phyloP scores from a whole-genome alignment of 2,113 vertebrate genomes.

The Neolamprologus devosi region DNA sequence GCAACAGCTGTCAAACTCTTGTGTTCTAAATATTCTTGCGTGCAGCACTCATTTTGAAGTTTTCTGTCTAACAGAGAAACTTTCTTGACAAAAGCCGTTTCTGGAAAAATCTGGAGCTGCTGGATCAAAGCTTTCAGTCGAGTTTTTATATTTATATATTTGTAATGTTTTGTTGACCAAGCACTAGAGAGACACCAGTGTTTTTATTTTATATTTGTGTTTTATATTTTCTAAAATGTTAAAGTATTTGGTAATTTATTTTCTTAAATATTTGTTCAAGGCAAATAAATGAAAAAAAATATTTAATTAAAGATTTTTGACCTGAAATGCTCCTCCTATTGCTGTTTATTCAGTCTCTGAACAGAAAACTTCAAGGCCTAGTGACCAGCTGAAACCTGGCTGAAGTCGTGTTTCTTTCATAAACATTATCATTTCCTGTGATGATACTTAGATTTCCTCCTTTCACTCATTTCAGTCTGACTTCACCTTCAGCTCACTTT shows the following conservation, averaged over 20 bases:
- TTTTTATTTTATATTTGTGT: neutral
- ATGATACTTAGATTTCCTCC: neutral
- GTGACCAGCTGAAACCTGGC: neutral
- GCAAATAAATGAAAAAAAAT: slow-evolving; percentile 14
- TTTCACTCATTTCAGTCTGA: neutral
- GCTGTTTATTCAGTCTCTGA: neutral
- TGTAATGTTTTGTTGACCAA: neutral
- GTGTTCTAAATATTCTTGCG: slow-evolving; percentile 15
- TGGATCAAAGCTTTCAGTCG: neutral
- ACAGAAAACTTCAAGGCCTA: neutral
- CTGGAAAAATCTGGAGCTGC: slow-evolving; percentile 18
- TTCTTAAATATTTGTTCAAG: slow-evolving; percentile 51
- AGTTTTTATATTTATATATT: slow-evolving; percentile 40
- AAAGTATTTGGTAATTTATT: slow-evolving; percentile 68
- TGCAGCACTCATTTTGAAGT: neutral
- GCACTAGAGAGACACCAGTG: neutral
- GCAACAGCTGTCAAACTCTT: neutral
- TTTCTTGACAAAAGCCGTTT: slow-evolving; percentile 48
- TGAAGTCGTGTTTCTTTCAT: neutral
- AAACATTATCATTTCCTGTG: neutral
- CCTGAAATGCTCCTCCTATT: neutral
- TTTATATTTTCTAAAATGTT: slow-evolving; percentile 20
- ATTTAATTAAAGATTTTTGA: slow-evolving; percentile 9
- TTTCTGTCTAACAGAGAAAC: neutral
- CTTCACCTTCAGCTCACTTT: neutral